A percentile compares a stretch with the other conserved stretches of the same genome.
Evolutionary conservation across 1,140 invertebrate genomes (phyloP).

Genomic region (Psilanteris sp.): DNA sequence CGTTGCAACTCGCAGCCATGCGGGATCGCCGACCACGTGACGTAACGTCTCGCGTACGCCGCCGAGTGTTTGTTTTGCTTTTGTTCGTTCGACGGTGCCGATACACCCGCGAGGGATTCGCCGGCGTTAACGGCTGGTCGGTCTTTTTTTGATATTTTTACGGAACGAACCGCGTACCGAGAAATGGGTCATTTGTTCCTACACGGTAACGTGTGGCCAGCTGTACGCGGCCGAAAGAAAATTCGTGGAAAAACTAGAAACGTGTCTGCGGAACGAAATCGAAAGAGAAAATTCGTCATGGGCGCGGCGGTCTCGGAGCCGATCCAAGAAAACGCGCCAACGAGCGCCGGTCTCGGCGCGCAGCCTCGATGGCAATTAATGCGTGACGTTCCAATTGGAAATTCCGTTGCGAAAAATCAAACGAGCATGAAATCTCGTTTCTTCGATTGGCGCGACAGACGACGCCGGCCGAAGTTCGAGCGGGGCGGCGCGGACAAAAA

Average conservation of each 20-base stretch:
- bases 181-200: too few relatives aligned
- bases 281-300: conserved; percentile 49
- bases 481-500: conserved; percentile 33
- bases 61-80: too few relatives aligned
- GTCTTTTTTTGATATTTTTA: too few relatives aligned
- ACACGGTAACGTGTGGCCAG: too few relatives aligned
- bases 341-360: conserved; percentile 34
- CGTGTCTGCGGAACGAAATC: conserved; percentile 2
- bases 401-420: conserved; percentile 66
- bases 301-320: conserved; percentile 7
- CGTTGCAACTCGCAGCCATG: too few relatives aligned
- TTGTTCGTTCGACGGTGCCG: too few relatives aligned
- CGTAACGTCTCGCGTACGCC: too few relatives aligned
- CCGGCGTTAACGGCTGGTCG: too few relatives aligned
- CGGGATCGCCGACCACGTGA: too few relatives aligned
- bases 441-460: conserved; percentile 49
- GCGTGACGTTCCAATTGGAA: conserved; percentile 66
- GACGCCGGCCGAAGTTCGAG: conserved; percentile 29
- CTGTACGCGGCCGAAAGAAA: too few relatives aligned
- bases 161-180: too few relatives aligned
- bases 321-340: conserved; percentile 55
- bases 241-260: not conserved
- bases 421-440: conserved; percentile 63
- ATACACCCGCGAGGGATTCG: too few relatives aligned
- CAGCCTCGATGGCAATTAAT: conserved; percentile 68